These are phyloP conservation scores for Penaeus japonicus DNA, from an alignment of 1,140 invertebrate species.

Conservation along the genomic window DNA sequence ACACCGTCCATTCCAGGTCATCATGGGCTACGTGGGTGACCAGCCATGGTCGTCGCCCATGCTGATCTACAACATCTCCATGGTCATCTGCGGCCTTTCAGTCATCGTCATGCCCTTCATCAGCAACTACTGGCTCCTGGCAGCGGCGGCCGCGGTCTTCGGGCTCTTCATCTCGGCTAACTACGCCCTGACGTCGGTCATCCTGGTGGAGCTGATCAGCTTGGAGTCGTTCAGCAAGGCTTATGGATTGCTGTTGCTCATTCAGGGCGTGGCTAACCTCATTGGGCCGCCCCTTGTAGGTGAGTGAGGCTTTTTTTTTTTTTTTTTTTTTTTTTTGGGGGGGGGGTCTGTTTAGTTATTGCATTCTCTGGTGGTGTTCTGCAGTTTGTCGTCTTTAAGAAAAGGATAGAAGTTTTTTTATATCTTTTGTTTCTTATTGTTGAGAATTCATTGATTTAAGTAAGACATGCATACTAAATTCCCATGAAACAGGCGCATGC, in stretches of 20 bases:
- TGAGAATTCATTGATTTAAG: too few relatives aligned
- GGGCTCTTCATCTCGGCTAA: slow-evolving; percentile 87
- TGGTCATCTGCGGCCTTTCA: slow-evolving; percentile 77
- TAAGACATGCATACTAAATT: too few relatives aligned
- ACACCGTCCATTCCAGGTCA: slow-evolving; percentile 71
- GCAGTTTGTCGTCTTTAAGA: neutral
- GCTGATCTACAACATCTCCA: slow-evolving; percentile 80
- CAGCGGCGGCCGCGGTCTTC: slow-evolving; percentile 69
- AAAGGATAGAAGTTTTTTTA: neutral
- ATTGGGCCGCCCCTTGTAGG: slow-evolving; percentile 87
- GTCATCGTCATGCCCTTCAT: slow-evolving; percentile 77
- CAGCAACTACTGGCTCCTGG: slow-evolving; percentile 72
- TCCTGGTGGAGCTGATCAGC: slow-evolving; percentile 83
- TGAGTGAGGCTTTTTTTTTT: slow-evolving; percentile 24
- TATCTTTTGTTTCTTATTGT: neutral
- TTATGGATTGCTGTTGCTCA: slow-evolving; percentile 84
- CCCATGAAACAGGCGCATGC: too few relatives aligned
- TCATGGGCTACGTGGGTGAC: slow-evolving; percentile 88
- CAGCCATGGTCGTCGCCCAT: slow-evolving; percentile 77
- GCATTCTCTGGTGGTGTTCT: neutral
- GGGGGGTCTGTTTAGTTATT: neutral
- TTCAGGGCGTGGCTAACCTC: slow-evolving; percentile 87
- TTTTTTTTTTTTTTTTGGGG: neutral
- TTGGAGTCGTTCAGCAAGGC: slow-evolving; percentile 89
- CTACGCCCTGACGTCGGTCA: slow-evolving; percentile 85